Evolutionary conservation across 2,888 invertebrate species (phyloP).

Genomic region (Tipula helvola): DNA sequence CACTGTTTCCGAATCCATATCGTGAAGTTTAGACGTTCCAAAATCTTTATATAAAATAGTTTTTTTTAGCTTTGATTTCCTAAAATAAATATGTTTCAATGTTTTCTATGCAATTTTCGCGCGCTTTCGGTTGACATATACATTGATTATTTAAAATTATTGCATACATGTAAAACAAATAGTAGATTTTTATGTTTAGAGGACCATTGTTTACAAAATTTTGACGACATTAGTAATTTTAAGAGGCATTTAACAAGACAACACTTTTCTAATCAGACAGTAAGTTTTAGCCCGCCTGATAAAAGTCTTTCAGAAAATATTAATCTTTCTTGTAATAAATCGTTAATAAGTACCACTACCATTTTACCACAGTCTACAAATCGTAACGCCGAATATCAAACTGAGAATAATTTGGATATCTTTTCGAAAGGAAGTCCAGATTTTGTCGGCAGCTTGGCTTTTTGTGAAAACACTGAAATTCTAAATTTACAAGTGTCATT

Average conservation of each 20-base stretch:
- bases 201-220: not conserved
- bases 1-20: too few relatives aligned
- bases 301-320: not conserved
- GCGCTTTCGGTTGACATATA: not conserved
- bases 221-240: not conserved
- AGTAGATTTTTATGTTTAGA: not conserved
- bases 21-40: too few relatives aligned
- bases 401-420: too few relatives aligned
- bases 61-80: too few relatives aligned
- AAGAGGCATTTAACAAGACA: not conserved
- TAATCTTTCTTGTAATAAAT: not conserved
- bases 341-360: not conserved
- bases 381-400: not conserved
- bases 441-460: too few relatives aligned
- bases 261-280: not conserved
- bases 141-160: not conserved
- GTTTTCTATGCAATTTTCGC: not conserved
- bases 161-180: not conserved
- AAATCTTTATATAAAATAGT: too few relatives aligned
- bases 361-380: not conserved
- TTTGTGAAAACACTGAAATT: not conserved
- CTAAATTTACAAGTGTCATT: not conserved
- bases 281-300: not conserved
- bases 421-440: too few relatives aligned
- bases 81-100: too few relatives aligned